Evolutionary conservation across 2,113 vertebrate species (phyloP).

Genomic region (Fregata magnificens): DNA sequence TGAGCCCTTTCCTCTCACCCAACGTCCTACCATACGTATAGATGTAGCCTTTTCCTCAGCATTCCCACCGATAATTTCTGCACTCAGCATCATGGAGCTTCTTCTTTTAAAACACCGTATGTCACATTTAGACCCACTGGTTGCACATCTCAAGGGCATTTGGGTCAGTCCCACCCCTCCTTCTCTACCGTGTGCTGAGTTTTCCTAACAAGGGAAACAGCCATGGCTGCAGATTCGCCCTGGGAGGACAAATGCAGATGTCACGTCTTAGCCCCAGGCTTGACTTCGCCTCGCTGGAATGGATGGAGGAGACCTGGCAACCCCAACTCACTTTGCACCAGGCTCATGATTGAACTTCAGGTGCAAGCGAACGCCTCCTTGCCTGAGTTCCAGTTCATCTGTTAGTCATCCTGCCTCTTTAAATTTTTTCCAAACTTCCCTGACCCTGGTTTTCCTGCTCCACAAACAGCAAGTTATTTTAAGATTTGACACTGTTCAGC

Average conservation of each 20-base stretch:
- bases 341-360: neutral
- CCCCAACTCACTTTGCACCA: neutral
- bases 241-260: neutral
- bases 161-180: neutral
- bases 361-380: neutral
- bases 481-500: conserved; percentile 48
- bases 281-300: neutral
- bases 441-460: conserved; percentile 59
- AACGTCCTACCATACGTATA: rapidly evolving
- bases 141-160: neutral
- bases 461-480: conserved; percentile 65
- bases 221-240: neutral
- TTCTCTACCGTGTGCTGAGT: neutral
- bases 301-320: neutral
- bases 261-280: neutral
- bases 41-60: neutral
- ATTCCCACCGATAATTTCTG: neutral
- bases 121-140: neutral
- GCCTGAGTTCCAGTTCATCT: neutral
- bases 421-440: conserved; percentile 52
- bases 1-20: neutral
- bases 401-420: conserved; percentile 22
- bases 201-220: neutral
- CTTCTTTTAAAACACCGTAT: neutral
- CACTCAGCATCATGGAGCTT: neutral